These are phyloP conservation scores for Zeus faber DNA, from an alignment of 2,113 vertebrate genomes.

Conservation along the genomic window DNA sequence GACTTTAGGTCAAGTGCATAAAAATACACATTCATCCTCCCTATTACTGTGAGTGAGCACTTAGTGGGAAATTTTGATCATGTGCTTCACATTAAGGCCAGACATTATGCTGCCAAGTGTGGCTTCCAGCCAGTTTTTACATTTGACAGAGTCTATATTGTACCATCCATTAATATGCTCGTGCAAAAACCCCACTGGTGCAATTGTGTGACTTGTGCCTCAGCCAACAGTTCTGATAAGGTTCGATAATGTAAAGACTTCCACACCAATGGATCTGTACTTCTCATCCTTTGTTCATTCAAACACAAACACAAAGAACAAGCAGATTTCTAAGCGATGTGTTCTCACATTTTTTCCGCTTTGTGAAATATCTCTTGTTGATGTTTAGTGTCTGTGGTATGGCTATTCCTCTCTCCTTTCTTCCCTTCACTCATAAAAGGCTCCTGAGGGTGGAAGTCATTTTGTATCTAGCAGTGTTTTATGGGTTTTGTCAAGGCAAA, in stretches of 20 bases:
- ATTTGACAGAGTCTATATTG: conserved; percentile 9
- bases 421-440: too few relatives aligned
- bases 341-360: too few relatives aligned
- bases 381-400: too few relatives aligned
- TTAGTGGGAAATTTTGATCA: neutral
- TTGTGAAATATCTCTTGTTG: too few relatives aligned
- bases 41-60: neutral
- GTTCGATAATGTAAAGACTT: conserved; percentile 25
- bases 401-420: too few relatives aligned
- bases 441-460: neutral
- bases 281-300: too few relatives aligned
- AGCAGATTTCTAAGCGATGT: too few relatives aligned
- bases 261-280: too few relatives aligned
- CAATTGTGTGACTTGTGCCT: conserved; percentile 4
- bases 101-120: conserved; percentile 1
- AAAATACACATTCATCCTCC: neutral
- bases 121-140: neutral
- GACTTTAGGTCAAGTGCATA: conserved; percentile 2
- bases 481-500: conserved; percentile 37
- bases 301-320: too few relatives aligned
- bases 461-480: conserved; percentile 40
- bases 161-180: conserved; percentile 1
- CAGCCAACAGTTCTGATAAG: conserved; percentile 28
- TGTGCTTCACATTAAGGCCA: conserved; percentile 10
- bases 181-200: conserved; percentile 4